phyloP scores from a whole-genome alignment of 2,888 invertebrate species.

The Epirrhoe alternata region DNA sequence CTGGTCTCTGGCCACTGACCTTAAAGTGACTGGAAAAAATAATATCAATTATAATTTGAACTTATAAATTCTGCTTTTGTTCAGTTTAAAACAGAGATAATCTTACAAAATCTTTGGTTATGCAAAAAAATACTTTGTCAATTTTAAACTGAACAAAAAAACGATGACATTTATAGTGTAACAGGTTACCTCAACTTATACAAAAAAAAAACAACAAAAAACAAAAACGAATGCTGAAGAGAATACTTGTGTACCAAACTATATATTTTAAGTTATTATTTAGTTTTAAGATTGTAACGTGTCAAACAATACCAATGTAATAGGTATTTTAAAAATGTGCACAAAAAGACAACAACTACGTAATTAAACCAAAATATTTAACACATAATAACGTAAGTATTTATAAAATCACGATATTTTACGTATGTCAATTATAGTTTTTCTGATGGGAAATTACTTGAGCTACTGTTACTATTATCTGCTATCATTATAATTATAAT shows the following conservation, averaged over 20 bases:
- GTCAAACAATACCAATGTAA: constrained; percentile 37
- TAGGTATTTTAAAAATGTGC: constrained; percentile 12
- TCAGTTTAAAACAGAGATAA: neutral
- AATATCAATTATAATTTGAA: no score
- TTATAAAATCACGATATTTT: neutral
- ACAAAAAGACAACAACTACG: constrained; percentile 1
- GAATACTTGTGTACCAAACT: constrained; percentile 1
- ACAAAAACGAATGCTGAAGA: constrained; percentile 5
- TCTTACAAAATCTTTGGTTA: no score
- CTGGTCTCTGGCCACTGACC: neutral
- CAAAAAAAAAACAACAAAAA: neutral
- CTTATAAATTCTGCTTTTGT: no score
- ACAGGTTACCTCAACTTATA: constrained; percentile 13
- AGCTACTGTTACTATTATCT: no score
- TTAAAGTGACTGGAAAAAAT: no score
- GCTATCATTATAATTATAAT: no score
- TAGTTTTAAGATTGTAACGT: constrained; percentile 48
- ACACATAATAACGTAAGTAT: neutral
- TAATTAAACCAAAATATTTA: neutral
- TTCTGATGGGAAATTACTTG: neutral
- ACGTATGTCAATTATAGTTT: neutral
- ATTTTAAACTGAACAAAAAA: neutral
- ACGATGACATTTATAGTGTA: neutral
- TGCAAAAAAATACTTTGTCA: neutral
- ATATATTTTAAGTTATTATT: constrained; percentile 44